Percentiles rank a stretch among this genome's conserved stretches.
phyloP scores from a whole-genome alignment of 2,113 vertebrate species.

The Ursus arctos region DNA sequence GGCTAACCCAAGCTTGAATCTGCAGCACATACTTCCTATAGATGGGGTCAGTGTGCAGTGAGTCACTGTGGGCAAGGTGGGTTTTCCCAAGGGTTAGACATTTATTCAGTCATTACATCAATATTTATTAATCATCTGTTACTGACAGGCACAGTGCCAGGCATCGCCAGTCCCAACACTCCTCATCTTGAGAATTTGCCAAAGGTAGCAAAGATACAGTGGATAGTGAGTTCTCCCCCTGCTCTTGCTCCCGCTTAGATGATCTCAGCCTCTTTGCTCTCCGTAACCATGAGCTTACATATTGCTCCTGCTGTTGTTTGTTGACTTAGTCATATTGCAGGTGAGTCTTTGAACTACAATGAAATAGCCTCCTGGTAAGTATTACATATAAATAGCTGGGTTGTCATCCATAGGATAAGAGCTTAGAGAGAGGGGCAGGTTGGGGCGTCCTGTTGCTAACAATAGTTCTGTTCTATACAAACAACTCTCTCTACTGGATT shows the following conservation, averaged over 20 bases:
- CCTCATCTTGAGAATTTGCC: slow-evolving; percentile 10
- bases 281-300: slow-evolving; percentile 21
- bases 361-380: slow-evolving; percentile 56
- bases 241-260: neutral
- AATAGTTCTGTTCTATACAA: slow-evolving; percentile 42
- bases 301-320: neutral
- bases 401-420: slow-evolving; percentile 58
- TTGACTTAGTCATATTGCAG: slow-evolving; percentile 52
- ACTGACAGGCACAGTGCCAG: neutral
- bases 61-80: neutral
- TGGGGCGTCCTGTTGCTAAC: neutral
- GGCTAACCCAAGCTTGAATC: neutral
- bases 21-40: neutral
- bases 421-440: slow-evolving; percentile 49
- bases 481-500: slow-evolving; percentile 60
- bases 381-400: neutral
- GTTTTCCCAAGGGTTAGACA: neutral
- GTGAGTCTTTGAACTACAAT: slow-evolving; percentile 30
- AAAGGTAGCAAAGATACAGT: neutral
- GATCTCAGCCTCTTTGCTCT: neutral
- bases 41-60: neutral
- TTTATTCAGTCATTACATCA: neutral
- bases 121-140: slow-evolving; percentile 17
- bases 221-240: neutral
- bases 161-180: neutral